These are phyloP conservation scores for Parus major DNA, from an alignment of 2,113 vertebrate species.

Conservation along the genomic window DNA sequence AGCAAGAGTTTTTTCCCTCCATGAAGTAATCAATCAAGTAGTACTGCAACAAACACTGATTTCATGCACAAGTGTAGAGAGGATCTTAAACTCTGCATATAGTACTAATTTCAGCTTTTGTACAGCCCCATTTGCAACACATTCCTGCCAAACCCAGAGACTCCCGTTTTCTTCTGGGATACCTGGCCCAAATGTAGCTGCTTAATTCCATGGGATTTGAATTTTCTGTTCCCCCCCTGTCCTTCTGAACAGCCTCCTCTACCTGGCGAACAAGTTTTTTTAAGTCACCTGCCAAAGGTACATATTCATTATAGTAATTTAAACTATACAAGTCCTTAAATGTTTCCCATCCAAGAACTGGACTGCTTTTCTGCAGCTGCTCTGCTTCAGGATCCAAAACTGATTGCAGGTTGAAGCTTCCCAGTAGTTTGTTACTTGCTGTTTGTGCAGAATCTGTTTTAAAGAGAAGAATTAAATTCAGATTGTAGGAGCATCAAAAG, in stretches of 20 bases:
- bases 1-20: not conserved
- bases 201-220: not conserved
- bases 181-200: conserved; percentile 46
- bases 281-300: not conserved
- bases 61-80: not conserved
- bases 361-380: conserved; percentile 25
- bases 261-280: conserved; percentile 29
- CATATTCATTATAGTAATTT: conserved; percentile 48
- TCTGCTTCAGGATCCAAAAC: conserved; percentile 9
- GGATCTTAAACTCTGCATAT: conserved; percentile 79
- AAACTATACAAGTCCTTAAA: conserved; percentile 70
- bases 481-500: not conserved
- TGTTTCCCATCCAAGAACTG: not conserved
- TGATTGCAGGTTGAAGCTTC: conserved; percentile 35
- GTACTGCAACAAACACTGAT: not conserved
- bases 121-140: conserved; percentile 89
- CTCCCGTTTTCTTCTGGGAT: conserved; percentile 79
- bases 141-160: conserved; percentile 83
- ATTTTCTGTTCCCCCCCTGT: not conserved
- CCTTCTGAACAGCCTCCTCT: conserved; percentile 22
- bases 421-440: conserved; percentile 37
- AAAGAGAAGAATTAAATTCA: not conserved
- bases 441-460: conserved; percentile 69
- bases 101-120: conserved; percentile 85
- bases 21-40: not conserved